A percentile compares a stretch with the other conserved stretches of the same genome.
These are phyloP conservation scores for Cataglyphis rosenhaueri DNA, from an alignment of 2,888 invertebrate species.

Conservation along the genomic window DNA sequence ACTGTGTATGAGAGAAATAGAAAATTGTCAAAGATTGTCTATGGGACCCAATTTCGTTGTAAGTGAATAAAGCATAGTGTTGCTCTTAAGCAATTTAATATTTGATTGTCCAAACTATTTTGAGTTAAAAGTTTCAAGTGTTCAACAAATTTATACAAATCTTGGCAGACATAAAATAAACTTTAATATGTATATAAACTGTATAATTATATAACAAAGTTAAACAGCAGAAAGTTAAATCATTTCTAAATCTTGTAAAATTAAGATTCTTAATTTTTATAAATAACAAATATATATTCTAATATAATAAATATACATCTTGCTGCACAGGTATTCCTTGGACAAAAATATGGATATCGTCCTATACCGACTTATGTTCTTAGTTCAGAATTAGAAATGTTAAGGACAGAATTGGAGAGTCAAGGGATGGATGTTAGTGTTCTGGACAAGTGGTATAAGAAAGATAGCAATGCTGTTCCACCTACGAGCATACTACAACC, in stretches of 20 bases:
- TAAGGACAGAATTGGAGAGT: constrained; percentile 94
- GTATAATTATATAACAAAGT: not conserved
- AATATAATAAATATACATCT: not conserved
- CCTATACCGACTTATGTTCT: constrained; percentile 98
- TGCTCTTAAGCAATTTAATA: not conserved
- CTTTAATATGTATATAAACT: not conserved
- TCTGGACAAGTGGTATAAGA: constrained; percentile 97
- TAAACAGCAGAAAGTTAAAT: not conserved
- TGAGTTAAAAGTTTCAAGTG: not conserved
- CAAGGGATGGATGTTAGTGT: constrained; percentile 93
- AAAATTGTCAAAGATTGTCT: constrained; percentile 98
- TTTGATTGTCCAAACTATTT: not conserved
- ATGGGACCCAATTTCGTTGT: constrained; percentile 99
- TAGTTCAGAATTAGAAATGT: constrained; percentile 94
- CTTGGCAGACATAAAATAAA: not conserved
- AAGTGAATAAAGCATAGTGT: constrained; percentile 69
- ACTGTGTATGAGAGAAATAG: constrained; percentile 98
- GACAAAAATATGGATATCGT: constrained; percentile 99
- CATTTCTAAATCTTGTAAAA: not conserved
- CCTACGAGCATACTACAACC: constrained; percentile 98
- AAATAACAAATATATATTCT: not conserved
- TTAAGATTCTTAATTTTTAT: not conserved
- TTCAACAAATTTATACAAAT: not conserved
- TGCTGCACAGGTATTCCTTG: constrained; percentile 92
- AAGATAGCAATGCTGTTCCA: constrained; percentile 98